These are phyloP conservation scores for Hephaestus fuliginosus DNA, from an alignment of 2,797 vertebrate genomes.

Conservation along the genomic window DNA sequence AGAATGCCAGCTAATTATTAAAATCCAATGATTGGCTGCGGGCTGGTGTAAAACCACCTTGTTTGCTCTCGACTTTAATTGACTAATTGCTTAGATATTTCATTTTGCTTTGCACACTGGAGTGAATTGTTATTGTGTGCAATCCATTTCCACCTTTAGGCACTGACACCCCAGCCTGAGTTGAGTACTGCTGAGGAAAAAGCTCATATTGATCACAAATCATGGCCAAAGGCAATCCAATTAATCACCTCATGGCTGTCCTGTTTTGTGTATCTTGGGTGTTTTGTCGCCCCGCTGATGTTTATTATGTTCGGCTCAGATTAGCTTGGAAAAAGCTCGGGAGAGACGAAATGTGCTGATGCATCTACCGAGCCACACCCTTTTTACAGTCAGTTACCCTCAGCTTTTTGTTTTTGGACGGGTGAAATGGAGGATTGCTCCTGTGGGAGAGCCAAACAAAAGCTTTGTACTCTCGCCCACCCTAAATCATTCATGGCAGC, in stretches of 20 bases:
- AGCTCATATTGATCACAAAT: constrained; percentile 70
- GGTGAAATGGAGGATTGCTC: constrained; percentile 65
- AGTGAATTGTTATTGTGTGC: constrained; percentile 62
- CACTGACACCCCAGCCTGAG: constrained; percentile 44
- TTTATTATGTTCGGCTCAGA: constrained; percentile 15
- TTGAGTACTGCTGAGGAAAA: constrained; percentile 46
- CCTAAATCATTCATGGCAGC: constrained; percentile 78
- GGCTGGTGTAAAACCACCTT: constrained; percentile 62
- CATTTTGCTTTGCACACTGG: constrained; percentile 44
- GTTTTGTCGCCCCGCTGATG: constrained; percentile 38
- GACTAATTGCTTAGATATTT: constrained; percentile 73
- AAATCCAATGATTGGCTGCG: constrained; percentile 56
- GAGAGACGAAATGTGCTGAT: constrained; percentile 11
- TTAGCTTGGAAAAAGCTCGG: background rate
- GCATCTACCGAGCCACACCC: constrained; percentile 48
- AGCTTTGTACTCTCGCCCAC: constrained; percentile 53
- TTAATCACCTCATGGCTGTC: constrained; percentile 65
- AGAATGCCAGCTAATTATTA: constrained; percentile 62
- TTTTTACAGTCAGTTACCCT: constrained; percentile 62
- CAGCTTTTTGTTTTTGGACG: constrained; percentile 51
- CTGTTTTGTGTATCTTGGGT: constrained; percentile 22
- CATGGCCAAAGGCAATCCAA: constrained; percentile 54
- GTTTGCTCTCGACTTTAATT: constrained; percentile 68
- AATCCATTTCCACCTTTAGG: constrained; percentile 60
- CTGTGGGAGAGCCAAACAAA: constrained; percentile 67